Conservation (phyloP, 2,113 vertebrate genomes). For the Calonectris borealis region DNA sequence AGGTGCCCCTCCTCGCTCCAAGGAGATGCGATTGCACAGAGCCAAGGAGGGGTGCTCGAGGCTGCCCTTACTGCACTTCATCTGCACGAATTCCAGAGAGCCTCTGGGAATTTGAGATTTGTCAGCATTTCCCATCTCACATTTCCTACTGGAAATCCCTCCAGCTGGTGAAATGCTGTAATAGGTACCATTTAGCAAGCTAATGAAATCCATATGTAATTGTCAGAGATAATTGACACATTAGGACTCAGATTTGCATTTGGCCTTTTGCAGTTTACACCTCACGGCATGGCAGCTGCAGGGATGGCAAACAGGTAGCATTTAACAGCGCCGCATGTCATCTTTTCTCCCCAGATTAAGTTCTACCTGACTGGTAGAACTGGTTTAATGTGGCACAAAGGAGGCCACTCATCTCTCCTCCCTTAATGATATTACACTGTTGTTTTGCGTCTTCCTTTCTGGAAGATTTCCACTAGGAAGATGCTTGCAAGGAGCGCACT, state of each 20-base stretch:
- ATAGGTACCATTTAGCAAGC: constrained; percentile 55
- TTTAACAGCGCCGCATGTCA: rapidly evolving
- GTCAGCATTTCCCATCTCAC: constrained; percentile 67
- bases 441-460: neutral
- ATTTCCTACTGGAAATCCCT: constrained; percentile 77
- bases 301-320: neutral
- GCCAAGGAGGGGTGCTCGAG: neutral
- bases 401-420: neutral
- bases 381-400: neutral
- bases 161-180: constrained; percentile 71
- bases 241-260: constrained; percentile 6
- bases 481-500: neutral
- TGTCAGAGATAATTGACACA: constrained; percentile 68
- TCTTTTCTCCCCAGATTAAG: neutral
- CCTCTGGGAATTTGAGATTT: constrained; percentile 63
- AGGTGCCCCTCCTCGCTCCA: neutral
- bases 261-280: neutral
- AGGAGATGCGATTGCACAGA: neutral
- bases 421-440: neutral
- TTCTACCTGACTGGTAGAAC: neutral
- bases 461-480: neutral
- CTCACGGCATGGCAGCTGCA: neutral
- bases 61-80: constrained; percentile 54
- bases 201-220: constrained; percentile 75
- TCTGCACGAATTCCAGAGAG: constrained; percentile 54